Conservation (phyloP, 2,888 invertebrate species). For the Anthophora plumipes region DNA sequence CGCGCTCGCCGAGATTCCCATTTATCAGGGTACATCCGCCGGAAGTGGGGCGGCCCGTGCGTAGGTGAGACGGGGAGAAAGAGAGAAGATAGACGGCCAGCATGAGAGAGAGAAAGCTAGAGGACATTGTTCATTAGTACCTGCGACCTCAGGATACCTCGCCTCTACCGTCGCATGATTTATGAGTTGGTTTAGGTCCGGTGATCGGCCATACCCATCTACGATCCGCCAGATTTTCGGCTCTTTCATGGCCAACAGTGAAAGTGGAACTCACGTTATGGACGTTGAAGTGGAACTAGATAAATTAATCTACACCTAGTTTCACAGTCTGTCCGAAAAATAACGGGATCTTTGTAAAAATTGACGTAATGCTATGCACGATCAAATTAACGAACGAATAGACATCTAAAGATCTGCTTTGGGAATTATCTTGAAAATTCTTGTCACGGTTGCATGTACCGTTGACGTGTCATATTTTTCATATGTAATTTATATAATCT, state of each 20-base stretch:
- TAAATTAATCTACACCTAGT: no score
- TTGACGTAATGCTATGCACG: no score
- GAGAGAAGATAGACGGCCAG: slow-evolving; percentile 51
- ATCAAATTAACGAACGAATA: no score
- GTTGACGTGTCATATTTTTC: no score
- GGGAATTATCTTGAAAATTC: no score
- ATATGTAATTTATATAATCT: no score
- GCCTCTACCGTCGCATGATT: slow-evolving; percentile 41
- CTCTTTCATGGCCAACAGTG: not conserved
- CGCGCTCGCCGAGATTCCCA: slow-evolving; percentile 80
- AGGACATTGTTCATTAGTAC: slow-evolving; percentile 69
- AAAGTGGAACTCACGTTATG: not conserved
- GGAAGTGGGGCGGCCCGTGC: slow-evolving; percentile 83
- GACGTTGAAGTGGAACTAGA: no score
- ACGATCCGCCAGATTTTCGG: not conserved
- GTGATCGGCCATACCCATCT: slow-evolving; percentile 16
- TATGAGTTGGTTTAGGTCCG: slow-evolving; percentile 31
- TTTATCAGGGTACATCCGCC: slow-evolving; percentile 84
- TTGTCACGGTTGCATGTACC: no score
- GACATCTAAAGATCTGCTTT: no score
- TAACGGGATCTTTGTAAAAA: no score
- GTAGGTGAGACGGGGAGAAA: slow-evolving; percentile 80
- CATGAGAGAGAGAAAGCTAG: slow-evolving; percentile 54
- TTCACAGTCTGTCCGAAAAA: no score
- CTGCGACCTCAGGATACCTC: slow-evolving; percentile 59